Base-by-base conservation (phyloP, 2,797 vertebrate genomes). In the Syngnathus acus region DNA sequence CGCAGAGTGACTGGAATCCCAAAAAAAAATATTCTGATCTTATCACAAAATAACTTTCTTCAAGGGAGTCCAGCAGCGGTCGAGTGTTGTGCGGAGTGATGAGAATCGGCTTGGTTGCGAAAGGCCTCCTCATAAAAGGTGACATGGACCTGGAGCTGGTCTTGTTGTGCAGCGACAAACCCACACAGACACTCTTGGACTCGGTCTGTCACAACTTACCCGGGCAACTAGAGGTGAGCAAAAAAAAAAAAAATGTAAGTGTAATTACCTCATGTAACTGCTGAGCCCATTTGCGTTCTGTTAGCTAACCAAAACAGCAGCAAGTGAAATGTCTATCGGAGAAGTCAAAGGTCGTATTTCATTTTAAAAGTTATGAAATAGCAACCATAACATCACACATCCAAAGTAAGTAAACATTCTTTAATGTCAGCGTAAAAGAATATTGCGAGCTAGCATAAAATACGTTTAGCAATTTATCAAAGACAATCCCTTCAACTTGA, bases 71-170 rank as follows among this genome's bases (percentile, higher is more conserved):
- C 78, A 89, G 93, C 81, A 88, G 91, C 68, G 92, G 94, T 58
- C 93, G 93, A 61, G 90, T 92, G 5, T 91, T 99, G 79, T 98
- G 96, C 80, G 97, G 97, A 1, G 97, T 99, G 79, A 93, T 99
- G 92, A 92, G 97, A 83, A 95, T 99, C 73, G 97, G 97, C 66
- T 91, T 98, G 82, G 97, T 99, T 77, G 95, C 97, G 71, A 99
- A 99, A 91, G 97, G 97, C 73, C 92, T 99, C 76, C 92, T 99
- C 83, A 98, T 99, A 89, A 98, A 97, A 89, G 97, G 95, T 6
- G 97, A 99, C 84, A 94, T 98, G 95, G 95, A 99, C 82, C 90
- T 99, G 89, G 95, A 98, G 86, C 89, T 99, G 87, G 97, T 99
- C 88, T 92, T 99, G 82, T 93, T 99, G 95, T 99, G 97, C 84